These are phyloP conservation scores for Silvanus unidentatus DNA, from an alignment of 2,888 invertebrate genomes.

Conservation along the genomic window DNA sequence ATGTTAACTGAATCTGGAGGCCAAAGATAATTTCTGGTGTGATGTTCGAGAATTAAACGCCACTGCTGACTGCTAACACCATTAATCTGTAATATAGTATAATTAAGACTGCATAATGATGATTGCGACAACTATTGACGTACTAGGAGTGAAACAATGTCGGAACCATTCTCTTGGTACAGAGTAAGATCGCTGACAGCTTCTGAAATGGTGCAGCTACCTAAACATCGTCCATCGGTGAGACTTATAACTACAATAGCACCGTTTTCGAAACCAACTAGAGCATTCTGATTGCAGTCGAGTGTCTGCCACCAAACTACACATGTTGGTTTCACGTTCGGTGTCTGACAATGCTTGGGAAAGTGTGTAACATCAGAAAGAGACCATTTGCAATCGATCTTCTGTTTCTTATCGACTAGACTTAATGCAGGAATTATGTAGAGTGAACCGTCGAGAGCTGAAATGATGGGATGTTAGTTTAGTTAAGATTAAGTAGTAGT, in stretches of 20 bases:
- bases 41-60: conserved; percentile 75
- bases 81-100: conserved; percentile 34
- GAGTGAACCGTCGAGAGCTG: conserved; percentile 54
- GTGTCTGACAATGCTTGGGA: conserved; percentile 39
- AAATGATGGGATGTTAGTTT: conserved; percentile 28
- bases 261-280: conserved; percentile 63
- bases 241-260: conserved; percentile 60
- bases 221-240: conserved; percentile 62
- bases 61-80: conserved; percentile 65
- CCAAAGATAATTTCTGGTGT: conserved; percentile 68
- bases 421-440: conserved; percentile 58
- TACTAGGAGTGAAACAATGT: conserved; percentile 59
- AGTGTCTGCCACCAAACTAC: conserved; percentile 74
- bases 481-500: too few relatives aligned
- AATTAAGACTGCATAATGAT: not conserved
- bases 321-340: conserved; percentile 52
- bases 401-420: conserved; percentile 51
- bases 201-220: conserved; percentile 59
- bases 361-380: conserved; percentile 53
- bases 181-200: conserved; percentile 60
- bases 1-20: conserved; percentile 44
- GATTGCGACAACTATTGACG: conserved; percentile 31
- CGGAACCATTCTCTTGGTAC: conserved; percentile 66
- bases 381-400: conserved; percentile 55
- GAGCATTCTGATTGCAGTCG: conserved; percentile 63